A percentile compares a stretch with the other conserved stretches of the same genome.
phyloP scores from a whole-genome alignment of 2,888 invertebrate species.

The Liodrosophila aerea region DNA sequence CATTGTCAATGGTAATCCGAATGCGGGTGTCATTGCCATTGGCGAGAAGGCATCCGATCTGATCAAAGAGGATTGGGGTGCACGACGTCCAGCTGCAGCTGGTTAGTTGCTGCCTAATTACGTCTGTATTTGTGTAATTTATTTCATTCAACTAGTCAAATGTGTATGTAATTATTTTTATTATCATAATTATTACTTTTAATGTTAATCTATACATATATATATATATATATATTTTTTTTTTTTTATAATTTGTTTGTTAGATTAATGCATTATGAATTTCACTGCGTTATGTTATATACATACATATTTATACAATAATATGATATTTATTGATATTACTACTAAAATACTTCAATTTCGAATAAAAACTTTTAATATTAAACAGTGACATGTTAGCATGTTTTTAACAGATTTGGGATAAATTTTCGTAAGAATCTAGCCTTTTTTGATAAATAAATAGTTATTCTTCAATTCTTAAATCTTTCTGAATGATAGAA shows the following conservation, averaged over 20 bases:
- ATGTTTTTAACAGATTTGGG: too few species aligned
- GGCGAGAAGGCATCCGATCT: slow-evolving; percentile 94
- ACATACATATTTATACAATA: slow-evolving; percentile 51
- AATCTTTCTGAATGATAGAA: too few species aligned
- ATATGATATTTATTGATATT: slow-evolving; percentile 47
- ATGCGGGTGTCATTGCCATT: slow-evolving; percentile 95
- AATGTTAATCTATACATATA: slow-evolving; percentile 18
- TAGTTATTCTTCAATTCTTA: too few species aligned
- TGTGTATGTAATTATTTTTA: slow-evolving; percentile 46
- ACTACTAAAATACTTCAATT: slow-evolving; percentile 41
- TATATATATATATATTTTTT: slow-evolving; percentile 6
- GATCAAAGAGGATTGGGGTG: slow-evolving; percentile 93
- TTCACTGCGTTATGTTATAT: slow-evolving; percentile 27
- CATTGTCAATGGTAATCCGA: slow-evolving; percentile 94
- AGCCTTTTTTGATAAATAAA: too few species aligned
- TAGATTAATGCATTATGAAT: slow-evolving; percentile 13
- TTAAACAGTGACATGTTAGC: too few species aligned
- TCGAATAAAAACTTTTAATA: too few species aligned
- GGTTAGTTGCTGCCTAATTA: slow-evolving; percentile 21
- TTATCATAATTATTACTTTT: too few species aligned
- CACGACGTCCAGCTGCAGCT: slow-evolving; percentile 30
- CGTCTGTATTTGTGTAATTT: slow-evolving; percentile 17
- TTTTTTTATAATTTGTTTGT: slow-evolving; percentile 11
- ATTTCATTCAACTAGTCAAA: slow-evolving; percentile 67
- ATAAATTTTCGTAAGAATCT: too few species aligned